Percentiles rank a stretch among this genome's conserved stretches.
Conservation (phyloP, 2,888 invertebrate species). For the Amphipyra berbera region DNA sequence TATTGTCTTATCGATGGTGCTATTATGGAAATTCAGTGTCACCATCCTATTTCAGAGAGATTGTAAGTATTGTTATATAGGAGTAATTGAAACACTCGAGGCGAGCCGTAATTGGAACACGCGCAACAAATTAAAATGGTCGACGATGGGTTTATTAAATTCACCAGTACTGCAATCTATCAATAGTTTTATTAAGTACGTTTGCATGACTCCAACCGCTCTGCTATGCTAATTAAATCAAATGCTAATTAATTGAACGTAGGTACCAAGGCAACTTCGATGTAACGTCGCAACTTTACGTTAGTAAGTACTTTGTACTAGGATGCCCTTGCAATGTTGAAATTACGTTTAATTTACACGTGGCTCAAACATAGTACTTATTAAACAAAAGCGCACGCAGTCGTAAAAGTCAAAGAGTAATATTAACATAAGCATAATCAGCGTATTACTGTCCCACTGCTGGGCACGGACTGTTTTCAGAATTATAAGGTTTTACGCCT, state of each 20-base stretch:
- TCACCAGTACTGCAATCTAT: slow-evolving; percentile 6
- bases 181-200: slow-evolving; percentile 12
- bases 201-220: slow-evolving; percentile 21
- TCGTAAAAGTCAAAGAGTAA: no score
- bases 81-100: slow-evolving; percentile 5
- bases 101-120: no score
- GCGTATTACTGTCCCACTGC: no score
- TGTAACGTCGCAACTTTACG: slow-evolving; percentile 38
- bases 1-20: background rate
- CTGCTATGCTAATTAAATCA: slow-evolving; percentile 45
- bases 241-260: slow-evolving; percentile 48
- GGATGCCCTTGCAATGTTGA: slow-evolving; percentile 52
- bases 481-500: no score
- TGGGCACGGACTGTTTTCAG: no score
- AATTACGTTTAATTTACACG: slow-evolving; percentile 30
- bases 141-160: background rate
- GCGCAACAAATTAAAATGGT: no score
- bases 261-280: slow-evolving; percentile 44
- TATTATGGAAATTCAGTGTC: background rate
- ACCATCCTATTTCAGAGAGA: slow-evolving; percentile 5
- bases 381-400: no score
- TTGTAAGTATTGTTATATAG: background rate
- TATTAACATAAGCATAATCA: no score
- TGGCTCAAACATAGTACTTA: background rate
- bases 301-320: slow-evolving; percentile 22